These are phyloP conservation scores for Echinops telfairi DNA, from an alignment of 2,113 vertebrate species.

Conservation along the genomic window DNA sequence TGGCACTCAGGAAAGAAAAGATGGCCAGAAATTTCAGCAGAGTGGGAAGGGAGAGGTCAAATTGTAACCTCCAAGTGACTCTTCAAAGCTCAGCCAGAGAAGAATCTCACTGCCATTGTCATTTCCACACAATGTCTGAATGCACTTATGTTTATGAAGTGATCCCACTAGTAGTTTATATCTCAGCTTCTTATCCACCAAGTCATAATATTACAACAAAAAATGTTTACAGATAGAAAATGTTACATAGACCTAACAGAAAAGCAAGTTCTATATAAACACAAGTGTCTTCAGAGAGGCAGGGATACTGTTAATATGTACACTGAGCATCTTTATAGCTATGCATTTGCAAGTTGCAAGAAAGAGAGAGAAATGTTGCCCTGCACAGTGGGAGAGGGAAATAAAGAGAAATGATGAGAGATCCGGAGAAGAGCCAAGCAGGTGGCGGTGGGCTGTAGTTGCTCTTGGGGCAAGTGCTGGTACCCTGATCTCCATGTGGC, in stretches of 20 bases:
- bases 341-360: not conserved
- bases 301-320: not conserved
- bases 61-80: not conserved
- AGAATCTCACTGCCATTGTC: not conserved
- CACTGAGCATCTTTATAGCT: not conserved
- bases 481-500: not conserved
- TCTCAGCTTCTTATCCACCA: slow-evolving; percentile 59
- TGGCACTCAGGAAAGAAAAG: not conserved
- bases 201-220: not conserved
- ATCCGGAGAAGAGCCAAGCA: not conserved
- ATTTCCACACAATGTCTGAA: slow-evolving; percentile 33
- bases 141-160: slow-evolving; percentile 7
- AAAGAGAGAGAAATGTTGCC: not conserved
- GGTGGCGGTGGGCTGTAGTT: not conserved
- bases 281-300: not conserved
- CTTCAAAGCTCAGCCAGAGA: slow-evolving; percentile 4
- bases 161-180: slow-evolving; percentile 37
- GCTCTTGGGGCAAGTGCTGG: not conserved
- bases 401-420: not conserved
- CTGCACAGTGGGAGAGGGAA: not conserved
- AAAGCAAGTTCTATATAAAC: slow-evolving; percentile 49
- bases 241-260: not conserved
- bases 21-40: not conserved
- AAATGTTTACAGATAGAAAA: slow-evolving; percentile 61
- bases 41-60: not conserved